Evolutionary conservation across 2,113 vertebrate genomes (phyloP).

Genomic region (Upupa epops): DNA sequence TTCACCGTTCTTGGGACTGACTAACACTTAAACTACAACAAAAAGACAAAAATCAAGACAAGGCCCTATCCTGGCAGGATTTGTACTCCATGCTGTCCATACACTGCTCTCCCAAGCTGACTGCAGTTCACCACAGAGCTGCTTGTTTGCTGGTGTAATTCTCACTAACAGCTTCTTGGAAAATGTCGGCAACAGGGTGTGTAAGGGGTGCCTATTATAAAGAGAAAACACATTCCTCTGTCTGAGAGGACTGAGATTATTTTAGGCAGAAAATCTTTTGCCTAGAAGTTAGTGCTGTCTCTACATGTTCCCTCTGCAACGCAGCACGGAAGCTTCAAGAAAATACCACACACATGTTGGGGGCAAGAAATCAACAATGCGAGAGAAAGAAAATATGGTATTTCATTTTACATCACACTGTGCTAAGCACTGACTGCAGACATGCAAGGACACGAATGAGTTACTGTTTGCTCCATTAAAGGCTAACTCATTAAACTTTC

Average conservation of each 20-base stretch:
- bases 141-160: not conserved
- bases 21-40: not conserved
- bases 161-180: not conserved
- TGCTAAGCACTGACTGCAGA: not conserved
- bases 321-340: not conserved
- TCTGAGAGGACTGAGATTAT: not conserved
- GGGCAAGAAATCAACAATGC: not conserved
- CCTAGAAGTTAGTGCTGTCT: not conserved
- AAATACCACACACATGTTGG: accelerated
- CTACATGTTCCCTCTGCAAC: not conserved
- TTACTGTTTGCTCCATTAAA: not conserved
- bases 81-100: not conserved
- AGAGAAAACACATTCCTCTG: slow-evolving; percentile 20
- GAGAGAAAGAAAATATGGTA: not conserved
- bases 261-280: not conserved
- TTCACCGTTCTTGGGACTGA: not conserved
- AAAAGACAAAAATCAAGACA: not conserved
- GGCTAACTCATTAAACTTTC: not conserved
- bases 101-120: not conserved
- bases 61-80: not conserved
- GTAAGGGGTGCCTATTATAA: not conserved
- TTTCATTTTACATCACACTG: not conserved
- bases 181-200: not conserved
- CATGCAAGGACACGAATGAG: not conserved
- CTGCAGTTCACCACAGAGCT: not conserved